Base-by-base conservation (phyloP, 2,797 vertebrate genomes). In the Brachyalestes nurse region DNA sequence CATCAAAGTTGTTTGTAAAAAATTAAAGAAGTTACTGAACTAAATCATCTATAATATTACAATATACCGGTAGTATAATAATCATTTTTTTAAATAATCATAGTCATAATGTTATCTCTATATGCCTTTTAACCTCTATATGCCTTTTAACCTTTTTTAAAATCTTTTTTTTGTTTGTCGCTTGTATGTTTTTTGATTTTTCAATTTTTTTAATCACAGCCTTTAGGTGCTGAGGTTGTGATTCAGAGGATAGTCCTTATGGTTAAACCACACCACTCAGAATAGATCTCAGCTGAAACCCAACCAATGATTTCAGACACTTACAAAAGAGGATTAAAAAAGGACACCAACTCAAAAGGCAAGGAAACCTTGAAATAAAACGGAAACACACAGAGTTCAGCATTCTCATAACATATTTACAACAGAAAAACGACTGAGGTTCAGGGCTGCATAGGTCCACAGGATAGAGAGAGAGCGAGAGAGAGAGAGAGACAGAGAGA, bases 1-100 rank as follows among this genome's bases (percentile, higher is more conserved):
- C 93, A 95, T 95, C 93, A 95, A 94, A 95, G 90, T 95, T 93
- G 89, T 95, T 94, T 91, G 94, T 95, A 96, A 94, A 96, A 95
- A 96, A 95, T 95, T 92, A 95, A 96, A 95, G 91, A 93, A 95
- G 92, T 94, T 95, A 89, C 92, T 92, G 90, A 95, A 95, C 93
- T 96, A 95, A 96, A 95, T 91, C 91, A 93, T 93, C 94, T 95
- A 95, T 95, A 94, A 94, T 95, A 95, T 94, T 95, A 95, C 92
- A 96, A 94, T 95, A 95, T 95, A 95, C 93, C 93, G 93, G 92
- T 95, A 94, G 90, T 92, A 93, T 95, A 95, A 93, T 95, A 94
- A 92, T 93, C 92, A 92, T 93, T 91, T 94, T 93, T 67, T 67
- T 83, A 81, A 92, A 93, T 94, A 93, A 93, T 93, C 91, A 95